Base-by-base conservation (phyloP, 1,140 invertebrate genomes). In the Zaprionus tsacasi region DNA sequence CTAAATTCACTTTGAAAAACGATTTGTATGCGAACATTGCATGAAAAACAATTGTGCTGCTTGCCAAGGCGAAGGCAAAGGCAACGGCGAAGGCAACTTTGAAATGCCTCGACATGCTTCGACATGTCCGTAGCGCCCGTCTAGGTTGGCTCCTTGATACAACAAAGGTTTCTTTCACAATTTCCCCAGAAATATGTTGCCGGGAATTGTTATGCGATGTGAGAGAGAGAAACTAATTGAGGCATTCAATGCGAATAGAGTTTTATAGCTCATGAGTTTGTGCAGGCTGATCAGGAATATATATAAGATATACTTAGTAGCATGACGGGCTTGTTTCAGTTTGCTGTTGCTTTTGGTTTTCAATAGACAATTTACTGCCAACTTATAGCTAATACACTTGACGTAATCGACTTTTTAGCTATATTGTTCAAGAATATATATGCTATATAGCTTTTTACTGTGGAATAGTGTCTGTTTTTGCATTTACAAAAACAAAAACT, bases 1-100 rank as follows among this genome's bases (percentile, higher is more conserved):
- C 77, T 82, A 80, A 83, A 87, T 88, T 87, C 82, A 88, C 83
- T 87, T 88, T 88, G 76, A 83, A 70, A 71, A 77, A 57, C 85
- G 76, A 73, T 79, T 70, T 61, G 75, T 74, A 74, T 74, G 71
- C 66, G 71, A 70, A 58, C 48, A 40, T 57, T 70, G 71, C 66
- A 74, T 50, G 27, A 33, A 74, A 57, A 63, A 55, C 58, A 58
- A 74, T 57, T 70, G 66, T 74, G 66, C 58, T 45, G 7, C 40
- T 45, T 45, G 40, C 40, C n/a, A 30, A 30, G 27, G 33, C 33
- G 1, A 35, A 67, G 61, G 27, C 40, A 6, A 30, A 30, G 27
- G 33, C 33, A 7, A 35, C 58, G 61, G 27, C 8, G 15, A 6
- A 17, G 38, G 12, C 15, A 52, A 52, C 15, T 38, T 30, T 30